A percentile compares a stretch with the other conserved stretches of the same genome.
Evolutionary conservation across 2,797 vertebrate species (phyloP).

Genomic region (Enteromius paludinosus): DNA sequence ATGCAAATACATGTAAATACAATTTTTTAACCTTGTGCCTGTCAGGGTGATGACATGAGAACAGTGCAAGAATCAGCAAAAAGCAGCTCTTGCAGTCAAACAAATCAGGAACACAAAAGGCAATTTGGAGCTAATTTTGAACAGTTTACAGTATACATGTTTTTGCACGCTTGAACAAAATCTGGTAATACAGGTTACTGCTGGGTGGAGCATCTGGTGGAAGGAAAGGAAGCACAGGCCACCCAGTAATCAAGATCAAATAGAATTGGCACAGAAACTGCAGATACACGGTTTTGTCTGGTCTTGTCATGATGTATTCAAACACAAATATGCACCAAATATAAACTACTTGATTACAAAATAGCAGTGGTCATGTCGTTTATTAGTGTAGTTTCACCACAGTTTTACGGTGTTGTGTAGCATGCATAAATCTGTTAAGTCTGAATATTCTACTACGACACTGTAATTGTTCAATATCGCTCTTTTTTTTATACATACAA

Average conservation of each 20-base stretch:
- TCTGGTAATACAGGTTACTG: not conserved
- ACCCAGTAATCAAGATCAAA: conserved; percentile 6
- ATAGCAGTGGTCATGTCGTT: not conserved
- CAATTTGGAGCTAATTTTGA: not conserved
- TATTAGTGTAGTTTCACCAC: not conserved
- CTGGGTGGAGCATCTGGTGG: not conserved
- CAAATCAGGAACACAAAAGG: not conserved
- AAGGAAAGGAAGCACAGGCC: not conserved
- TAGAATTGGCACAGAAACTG: not conserved
- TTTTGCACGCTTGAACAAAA: not conserved
- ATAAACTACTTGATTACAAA: not conserved
- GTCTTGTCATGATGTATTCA: not conserved
- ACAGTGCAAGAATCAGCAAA: not conserved
- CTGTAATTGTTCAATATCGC: not conserved
- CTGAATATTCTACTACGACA: not conserved
- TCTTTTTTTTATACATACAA: too few relatives aligned
- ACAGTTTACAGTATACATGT: conserved; percentile 1
- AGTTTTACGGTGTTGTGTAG: not conserved
- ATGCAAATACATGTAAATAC: too few relatives aligned
- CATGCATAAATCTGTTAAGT: not conserved
- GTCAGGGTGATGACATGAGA: not conserved
- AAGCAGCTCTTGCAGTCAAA: not conserved
- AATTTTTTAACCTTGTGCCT: not conserved
- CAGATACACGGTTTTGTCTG: conserved; percentile 1
- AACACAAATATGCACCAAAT: not conserved